Evolutionary conservation across 2,113 vertebrate genomes (phyloP).

Genomic region (Vombatus ursinus): DNA sequence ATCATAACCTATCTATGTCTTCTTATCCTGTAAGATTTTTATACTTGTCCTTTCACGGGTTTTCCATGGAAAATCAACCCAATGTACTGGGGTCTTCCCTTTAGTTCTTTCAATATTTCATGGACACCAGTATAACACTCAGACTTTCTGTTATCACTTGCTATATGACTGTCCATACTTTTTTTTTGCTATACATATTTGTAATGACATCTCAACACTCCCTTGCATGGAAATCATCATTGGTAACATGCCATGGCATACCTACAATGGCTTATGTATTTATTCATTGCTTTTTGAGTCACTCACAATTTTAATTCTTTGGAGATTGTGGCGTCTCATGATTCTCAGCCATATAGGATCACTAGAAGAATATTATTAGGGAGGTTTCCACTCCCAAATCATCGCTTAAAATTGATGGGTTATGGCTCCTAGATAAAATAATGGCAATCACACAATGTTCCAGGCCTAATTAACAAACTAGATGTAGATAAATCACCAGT

Average conservation of each 20-base stretch:
- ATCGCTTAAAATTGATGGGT: conserved; percentile 48
- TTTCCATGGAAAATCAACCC: neutral
- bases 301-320: neutral
- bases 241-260: neutral
- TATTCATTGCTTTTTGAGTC: neutral
- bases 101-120: neutral
- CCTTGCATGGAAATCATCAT: neutral
- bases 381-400: neutral
- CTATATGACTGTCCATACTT: neutral
- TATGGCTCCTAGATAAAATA: conserved; percentile 39
- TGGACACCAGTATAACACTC: neutral
- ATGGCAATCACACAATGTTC: conserved; percentile 5
- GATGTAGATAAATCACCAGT: neutral
- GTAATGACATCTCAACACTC: neutral
- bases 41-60: neutral
- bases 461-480: conserved; percentile 15
- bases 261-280: neutral
- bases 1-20: neutral
- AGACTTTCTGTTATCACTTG: neutral
- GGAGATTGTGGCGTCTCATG: neutral
- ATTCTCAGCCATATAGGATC: neutral
- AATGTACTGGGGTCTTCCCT: neutral
- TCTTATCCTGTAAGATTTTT: neutral
- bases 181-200: neutral
- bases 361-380: neutral